Evolutionary conservation across 2,888 invertebrate species (phyloP).

Genomic region (Lycia hirtaria): DNA sequence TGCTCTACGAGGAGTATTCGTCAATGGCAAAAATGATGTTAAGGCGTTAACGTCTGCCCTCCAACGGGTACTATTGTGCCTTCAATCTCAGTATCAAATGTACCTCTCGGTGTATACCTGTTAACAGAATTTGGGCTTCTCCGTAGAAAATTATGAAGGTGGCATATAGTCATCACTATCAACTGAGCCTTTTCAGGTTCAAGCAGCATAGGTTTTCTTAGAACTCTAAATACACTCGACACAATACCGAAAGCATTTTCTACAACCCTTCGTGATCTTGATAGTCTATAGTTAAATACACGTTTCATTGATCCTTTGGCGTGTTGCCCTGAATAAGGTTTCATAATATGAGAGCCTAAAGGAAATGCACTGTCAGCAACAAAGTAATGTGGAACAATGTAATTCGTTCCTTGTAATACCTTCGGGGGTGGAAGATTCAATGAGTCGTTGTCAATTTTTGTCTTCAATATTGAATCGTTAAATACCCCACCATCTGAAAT

Average conservation of each 20-base stretch:
- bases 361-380: background rate
- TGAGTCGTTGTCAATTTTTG: background rate
- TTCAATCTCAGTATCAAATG: constrained; percentile 4
- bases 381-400: constrained; percentile 7
- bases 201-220: constrained; percentile 33
- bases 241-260: constrained; percentile 28
- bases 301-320: constrained; percentile 2
- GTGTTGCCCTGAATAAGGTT: constrained; percentile 28
- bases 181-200: constrained; percentile 14
- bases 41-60: background rate
- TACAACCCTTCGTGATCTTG: constrained; percentile 28
- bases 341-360: constrained; percentile 20
- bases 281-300: constrained; percentile 26
- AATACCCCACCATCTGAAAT: constrained; percentile 44
- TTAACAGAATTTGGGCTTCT: constrained; percentile 4
- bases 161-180: background rate
- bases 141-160: background rate
- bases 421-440: constrained; percentile 19
- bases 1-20: constrained; percentile 7
- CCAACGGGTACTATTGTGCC: background rate
- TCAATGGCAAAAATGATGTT: constrained; percentile 4
- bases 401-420: constrained; percentile 27
- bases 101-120: background rate
- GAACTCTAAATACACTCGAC: constrained; percentile 32
- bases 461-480: constrained; percentile 20